Evolutionary conservation across 2,797 vertebrate species (phyloP).

Genomic region (Rhabdophis nuchalis): DNA sequence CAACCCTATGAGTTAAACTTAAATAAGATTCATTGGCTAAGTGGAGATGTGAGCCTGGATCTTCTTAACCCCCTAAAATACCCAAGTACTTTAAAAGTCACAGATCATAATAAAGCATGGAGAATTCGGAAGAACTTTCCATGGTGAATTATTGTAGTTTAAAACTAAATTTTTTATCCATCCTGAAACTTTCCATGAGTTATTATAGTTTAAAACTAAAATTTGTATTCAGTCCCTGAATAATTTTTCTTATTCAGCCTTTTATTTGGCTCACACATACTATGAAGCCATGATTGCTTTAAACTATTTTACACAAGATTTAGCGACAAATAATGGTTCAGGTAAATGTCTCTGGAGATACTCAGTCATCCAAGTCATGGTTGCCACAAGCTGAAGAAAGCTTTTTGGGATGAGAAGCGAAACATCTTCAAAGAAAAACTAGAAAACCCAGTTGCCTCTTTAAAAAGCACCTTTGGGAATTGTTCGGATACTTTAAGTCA

Average conservation of each 20-base stretch:
- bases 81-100: not conserved
- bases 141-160: not conserved
- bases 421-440: too few relatives aligned
- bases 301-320: not conserved
- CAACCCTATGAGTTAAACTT: not conserved
- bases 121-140: not conserved
- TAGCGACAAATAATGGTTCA: not conserved
- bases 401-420: too few relatives aligned
- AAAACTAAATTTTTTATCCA: not conserved
- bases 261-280: not conserved
- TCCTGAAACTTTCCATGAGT: not conserved
- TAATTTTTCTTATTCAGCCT: not conserved
- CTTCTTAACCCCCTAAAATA: not conserved
- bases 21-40: not conserved
- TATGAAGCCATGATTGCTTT: not conserved
- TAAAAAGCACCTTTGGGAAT: too few relatives aligned
- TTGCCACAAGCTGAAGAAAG: too few relatives aligned
- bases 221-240: too few relatives aligned
- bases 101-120: not conserved
- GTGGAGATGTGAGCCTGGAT: not conserved
- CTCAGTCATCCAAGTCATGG: too few relatives aligned
- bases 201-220: too few relatives aligned
- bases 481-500: too few relatives aligned
- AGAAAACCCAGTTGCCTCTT: too few relatives aligned
- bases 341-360: too few relatives aligned